These are phyloP conservation scores for Temnothorax rugatulus DNA, from an alignment of 2,888 invertebrate genomes.

Conservation along the genomic window DNA sequence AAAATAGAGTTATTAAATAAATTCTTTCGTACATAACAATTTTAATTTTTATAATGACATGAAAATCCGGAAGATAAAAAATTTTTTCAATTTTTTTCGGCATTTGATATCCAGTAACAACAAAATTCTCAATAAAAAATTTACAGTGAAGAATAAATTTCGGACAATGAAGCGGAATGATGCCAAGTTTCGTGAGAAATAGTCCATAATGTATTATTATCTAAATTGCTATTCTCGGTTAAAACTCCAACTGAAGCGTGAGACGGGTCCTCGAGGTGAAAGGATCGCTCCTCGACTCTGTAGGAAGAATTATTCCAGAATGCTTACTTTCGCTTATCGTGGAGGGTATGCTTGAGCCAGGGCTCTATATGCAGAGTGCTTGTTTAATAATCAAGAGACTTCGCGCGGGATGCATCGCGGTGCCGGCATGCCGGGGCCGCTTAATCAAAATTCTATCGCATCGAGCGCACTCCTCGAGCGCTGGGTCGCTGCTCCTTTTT, in stretches of 20 bases:
- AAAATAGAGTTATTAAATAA: not conserved
- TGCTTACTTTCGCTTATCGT: slow-evolving; percentile 63
- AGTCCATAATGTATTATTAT: slow-evolving; percentile 38
- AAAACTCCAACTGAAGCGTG: slow-evolving; percentile 20
- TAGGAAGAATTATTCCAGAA: slow-evolving; percentile 66
- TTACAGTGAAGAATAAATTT: not conserved
- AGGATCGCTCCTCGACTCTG: slow-evolving; percentile 36
- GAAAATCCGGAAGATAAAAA: not conserved
- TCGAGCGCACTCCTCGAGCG: slow-evolving; percentile 39
- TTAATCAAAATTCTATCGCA: slow-evolving; percentile 73
- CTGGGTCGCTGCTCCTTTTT: slow-evolving; percentile 17
- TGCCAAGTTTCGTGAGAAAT: not conserved
- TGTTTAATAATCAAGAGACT: slow-evolving; percentile 65
- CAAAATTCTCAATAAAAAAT: not conserved
- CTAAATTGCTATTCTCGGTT: slow-evolving; percentile 49
- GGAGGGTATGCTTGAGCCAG: slow-evolving; percentile 1
- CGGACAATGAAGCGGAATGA: not conserved
- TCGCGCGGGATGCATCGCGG: slow-evolving; percentile 56
- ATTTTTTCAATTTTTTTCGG: not conserved
- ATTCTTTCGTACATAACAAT: not conserved
- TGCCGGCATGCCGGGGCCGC: slow-evolving; percentile 49
- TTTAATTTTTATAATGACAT: not conserved
- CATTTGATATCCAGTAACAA: not conserved
- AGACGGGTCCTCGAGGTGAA: slow-evolving; percentile 40
- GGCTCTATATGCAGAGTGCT: slow-evolving; percentile 45